Evolutionary conservation across 37 sponge, comb jelly and placozoan genomes (phyloP).

Genomic region (Cliona cf. orientalis): DNA sequence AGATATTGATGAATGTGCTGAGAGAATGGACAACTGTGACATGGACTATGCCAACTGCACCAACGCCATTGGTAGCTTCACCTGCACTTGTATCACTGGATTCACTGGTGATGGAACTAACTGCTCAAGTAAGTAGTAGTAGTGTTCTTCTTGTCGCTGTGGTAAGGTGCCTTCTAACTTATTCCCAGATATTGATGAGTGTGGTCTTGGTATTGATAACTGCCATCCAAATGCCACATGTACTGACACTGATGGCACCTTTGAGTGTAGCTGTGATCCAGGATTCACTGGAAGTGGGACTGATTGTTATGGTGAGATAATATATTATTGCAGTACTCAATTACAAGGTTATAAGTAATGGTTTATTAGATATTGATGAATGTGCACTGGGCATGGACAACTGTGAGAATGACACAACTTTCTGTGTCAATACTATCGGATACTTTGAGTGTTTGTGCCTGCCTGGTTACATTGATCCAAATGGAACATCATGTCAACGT

Average conservation of each 20-base stretch:
- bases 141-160: background rate
- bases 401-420: no score
- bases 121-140: slow-evolving; percentile 27
- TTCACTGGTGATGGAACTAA: slow-evolving; percentile 33
- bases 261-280: slow-evolving; percentile 21
- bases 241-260: slow-evolving; percentile 28
- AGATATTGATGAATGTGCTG: slow-evolving; percentile 35
- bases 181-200: slow-evolving; percentile 51
- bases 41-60: slow-evolving; percentile 40
- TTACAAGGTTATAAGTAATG: background rate
- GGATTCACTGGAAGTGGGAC: slow-evolving; percentile 53
- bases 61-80: slow-evolving; percentile 44
- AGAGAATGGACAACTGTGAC: background rate
- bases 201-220: background rate
- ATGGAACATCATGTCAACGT: background rate
- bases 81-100: slow-evolving; percentile 42
- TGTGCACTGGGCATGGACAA: no score
- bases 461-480: no score
- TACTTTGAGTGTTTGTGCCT: background rate
- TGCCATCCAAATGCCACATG: slow-evolving; percentile 37
- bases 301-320: slow-evolving; percentile 7
- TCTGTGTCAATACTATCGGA: background rate
- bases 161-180: background rate
- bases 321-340: background rate
- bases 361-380: no score